Evolutionary conservation across 2,113 vertebrate genomes (phyloP).

Genomic region (Petrocephalus zakoni): DNA sequence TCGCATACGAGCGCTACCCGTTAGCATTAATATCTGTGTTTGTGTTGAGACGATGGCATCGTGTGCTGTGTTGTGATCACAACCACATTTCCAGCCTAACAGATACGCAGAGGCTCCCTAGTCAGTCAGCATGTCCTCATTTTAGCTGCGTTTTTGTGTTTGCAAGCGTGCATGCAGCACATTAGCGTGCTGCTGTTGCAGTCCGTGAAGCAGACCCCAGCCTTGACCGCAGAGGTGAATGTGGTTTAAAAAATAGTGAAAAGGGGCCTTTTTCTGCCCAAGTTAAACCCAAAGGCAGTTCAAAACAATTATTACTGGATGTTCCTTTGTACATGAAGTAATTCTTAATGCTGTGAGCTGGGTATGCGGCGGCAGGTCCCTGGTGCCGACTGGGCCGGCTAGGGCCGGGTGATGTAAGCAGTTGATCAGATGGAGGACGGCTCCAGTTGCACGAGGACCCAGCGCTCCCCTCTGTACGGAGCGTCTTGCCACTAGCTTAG

Average conservation of each 20-base stretch:
- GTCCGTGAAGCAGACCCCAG: not conserved
- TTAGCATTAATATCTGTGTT: not conserved
- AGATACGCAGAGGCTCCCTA: not conserved
- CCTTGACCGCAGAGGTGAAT: not conserved
- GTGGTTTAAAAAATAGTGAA: not conserved
- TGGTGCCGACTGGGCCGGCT: not conserved
- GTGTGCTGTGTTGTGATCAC: not conserved
- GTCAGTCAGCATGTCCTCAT: not conserved
- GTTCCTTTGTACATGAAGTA: conserved; percentile 6
- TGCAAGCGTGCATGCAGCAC: not conserved
- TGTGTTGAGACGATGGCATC: not conserved
- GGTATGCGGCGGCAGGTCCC: not conserved
- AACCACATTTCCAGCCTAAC: not conserved
- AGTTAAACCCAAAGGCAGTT: conserved; percentile 10
- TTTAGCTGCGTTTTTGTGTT: not conserved
- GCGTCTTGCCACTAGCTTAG: not conserved
- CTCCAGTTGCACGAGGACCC: not conserved
- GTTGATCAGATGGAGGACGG: not conserved
- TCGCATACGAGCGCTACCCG: not conserved
- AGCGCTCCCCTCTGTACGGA: not conserved
- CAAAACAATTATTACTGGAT: conserved; percentile 16
- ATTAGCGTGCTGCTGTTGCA: not conserved
- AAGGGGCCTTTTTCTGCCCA: not conserved
- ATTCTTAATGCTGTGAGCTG: conserved; percentile 8
- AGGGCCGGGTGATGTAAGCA: not conserved